Conservation (phyloP, 2,888 invertebrate genomes). For the Macropis europaea region DNA sequence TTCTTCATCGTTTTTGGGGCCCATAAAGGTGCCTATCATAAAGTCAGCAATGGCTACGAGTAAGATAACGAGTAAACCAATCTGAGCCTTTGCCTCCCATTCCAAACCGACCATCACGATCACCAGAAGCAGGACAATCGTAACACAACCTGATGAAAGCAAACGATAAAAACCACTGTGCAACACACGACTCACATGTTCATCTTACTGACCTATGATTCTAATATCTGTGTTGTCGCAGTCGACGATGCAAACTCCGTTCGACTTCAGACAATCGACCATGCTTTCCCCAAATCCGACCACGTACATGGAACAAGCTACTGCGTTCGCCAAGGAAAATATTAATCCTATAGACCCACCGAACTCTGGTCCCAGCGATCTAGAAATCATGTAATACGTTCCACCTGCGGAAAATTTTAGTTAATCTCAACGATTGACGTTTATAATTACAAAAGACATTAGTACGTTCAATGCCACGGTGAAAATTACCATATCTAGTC, state of each 20-base stretch:
- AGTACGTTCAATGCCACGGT: too few species aligned
- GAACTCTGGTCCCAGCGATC: conserved; percentile 98
- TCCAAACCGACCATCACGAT: conserved; percentile 98
- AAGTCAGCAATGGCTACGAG: conserved; percentile 93
- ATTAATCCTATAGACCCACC: conserved; percentile 97
- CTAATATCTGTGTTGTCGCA: conserved; percentile 82
- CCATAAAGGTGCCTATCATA: conserved; percentile 91
- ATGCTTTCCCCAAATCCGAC: conserved; percentile 98
- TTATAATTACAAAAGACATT: too few species aligned
- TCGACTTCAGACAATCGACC: conserved; percentile 84
- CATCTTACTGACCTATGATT: conserved; percentile 71
- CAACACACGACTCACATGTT: background rate
- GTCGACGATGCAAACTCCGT: conserved; percentile 84
- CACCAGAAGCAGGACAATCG: conserved; percentile 89
- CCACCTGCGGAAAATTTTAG: conserved; percentile 85
- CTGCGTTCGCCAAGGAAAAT: conserved; percentile 97
- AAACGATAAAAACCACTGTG: background rate
- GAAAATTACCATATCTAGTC: too few species aligned
- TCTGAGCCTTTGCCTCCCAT: conserved; percentile 98
- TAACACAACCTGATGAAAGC: conserved; percentile 84
- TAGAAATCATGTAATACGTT: conserved; percentile 98
- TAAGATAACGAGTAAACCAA: conserved; percentile 90
- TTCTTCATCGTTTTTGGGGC: conserved; percentile 87
- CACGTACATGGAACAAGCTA: conserved; percentile 98
- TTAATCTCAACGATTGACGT: conserved; percentile 9